Evolutionary conservation across 1,140 invertebrate species (phyloP), one percentile per base, ranked within the genome.

Genomic region (Parapsyche elsis): DNA sequence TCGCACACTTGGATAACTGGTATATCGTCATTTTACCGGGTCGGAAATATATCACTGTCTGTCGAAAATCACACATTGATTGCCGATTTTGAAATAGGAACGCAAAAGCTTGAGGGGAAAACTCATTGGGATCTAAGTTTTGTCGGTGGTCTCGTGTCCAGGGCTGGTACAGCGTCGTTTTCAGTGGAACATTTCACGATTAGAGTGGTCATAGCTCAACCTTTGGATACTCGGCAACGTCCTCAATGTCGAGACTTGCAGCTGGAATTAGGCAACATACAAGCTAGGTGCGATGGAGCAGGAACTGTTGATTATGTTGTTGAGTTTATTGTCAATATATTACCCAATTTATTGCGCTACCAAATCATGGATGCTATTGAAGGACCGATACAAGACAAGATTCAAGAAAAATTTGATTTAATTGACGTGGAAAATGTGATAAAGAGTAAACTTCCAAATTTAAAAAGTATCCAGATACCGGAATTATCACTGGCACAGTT

Each of bases 341-440:
- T 96, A 57, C 95, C 95, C 0, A 96, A 96, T 89, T 86, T 96
- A 61, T 88, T 96, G 73, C 89, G 95, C 81, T 94, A 95, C 87
- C 94, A 95, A 87, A 95, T 96, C 80, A 94, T 95, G 90, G 93
- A 95, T 84, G 94, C 94, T 2, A 85, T 95, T 9, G 94, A 95
- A 87, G 91, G 91, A 73, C 94, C 94, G 0, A 86, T 95, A 1
- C 93, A 91, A 84, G 90, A 91, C 80, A 90, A 92, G 64, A 88
- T 95, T 0, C 91, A 92, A 80, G 91, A 93, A 81, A 86, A 84
- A 76, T 86, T 95, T 26, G 90, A 95, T 84, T 91, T 91, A 82
- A 88, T 95, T 26, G 91, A 95, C 83, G 90, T 95, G 4, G 94
- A 95, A 84, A 89, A 92, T 82, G 86, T 92, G 46, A 94, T 95